Conservation (phyloP, 1,140 invertebrate species). For the Drosophila dunni region DNA sequence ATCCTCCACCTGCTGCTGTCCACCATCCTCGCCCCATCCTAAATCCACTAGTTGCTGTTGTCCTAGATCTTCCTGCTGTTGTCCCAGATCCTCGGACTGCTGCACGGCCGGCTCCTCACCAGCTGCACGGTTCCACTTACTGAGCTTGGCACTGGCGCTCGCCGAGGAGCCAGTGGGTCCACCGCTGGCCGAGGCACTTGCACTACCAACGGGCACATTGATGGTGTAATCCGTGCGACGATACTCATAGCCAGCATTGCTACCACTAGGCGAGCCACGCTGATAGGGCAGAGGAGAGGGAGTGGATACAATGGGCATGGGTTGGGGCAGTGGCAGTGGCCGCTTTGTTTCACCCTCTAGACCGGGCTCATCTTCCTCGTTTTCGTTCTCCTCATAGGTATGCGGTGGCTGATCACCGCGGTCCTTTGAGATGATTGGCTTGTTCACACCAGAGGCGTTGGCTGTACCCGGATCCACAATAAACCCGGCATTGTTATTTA, state of each 20-base stretch:
- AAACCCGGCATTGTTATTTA: constrained; percentile 47
- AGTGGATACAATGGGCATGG: constrained; percentile 37
- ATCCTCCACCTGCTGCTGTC: constrained; percentile 55
- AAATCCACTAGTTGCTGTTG: too few species aligned
- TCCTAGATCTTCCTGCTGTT: constrained; percentile 17
- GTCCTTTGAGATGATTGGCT: constrained; percentile 70
- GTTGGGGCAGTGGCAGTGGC: constrained; percentile 19
- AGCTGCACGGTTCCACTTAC: constrained; percentile 60
- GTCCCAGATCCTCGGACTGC: constrained; percentile 4
- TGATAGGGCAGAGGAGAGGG: constrained; percentile 53
- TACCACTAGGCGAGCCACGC: neutral
- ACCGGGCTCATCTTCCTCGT: constrained; percentile 70
- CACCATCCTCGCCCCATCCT: constrained; percentile 13
- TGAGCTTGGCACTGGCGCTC: constrained; percentile 49
- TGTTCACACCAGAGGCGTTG: constrained; percentile 61
- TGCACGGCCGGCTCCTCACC: constrained; percentile 49
- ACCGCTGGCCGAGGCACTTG: constrained; percentile 53
- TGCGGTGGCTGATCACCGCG: constrained; percentile 80
- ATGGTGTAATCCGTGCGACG: constrained; percentile 67
- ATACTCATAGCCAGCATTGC: constrained; percentile 58
- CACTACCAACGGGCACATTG: constrained; percentile 54
- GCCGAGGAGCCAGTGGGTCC: constrained; percentile 54
- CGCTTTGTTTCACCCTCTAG: constrained; percentile 60
- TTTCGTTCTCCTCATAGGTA: constrained; percentile 64
- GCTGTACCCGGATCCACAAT: constrained; percentile 60